Evolutionary conservation across 2,113 vertebrate species (phyloP).

Genomic region (Silurus glanis): DNA sequence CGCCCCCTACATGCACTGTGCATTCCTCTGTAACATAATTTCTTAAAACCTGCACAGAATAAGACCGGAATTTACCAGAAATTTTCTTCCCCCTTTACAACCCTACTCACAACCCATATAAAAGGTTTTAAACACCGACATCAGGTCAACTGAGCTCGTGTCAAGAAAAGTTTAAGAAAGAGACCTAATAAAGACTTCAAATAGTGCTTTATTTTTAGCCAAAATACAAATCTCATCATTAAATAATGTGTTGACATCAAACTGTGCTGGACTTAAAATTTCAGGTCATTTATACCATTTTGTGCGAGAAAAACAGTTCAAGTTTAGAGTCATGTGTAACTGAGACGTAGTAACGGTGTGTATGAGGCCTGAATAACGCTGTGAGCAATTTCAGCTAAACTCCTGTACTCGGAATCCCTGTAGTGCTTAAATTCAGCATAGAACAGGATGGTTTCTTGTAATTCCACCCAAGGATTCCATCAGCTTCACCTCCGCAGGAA

Average conservation of each 20-base stretch:
- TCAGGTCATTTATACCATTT: neutral
- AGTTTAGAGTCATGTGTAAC: neutral
- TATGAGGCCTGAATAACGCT: neutral
- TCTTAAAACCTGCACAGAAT: too few relatives aligned
- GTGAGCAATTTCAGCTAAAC: neutral
- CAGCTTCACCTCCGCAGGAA: constrained; percentile 2
- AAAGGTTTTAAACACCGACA: too few relatives aligned
- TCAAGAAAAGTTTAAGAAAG: too few relatives aligned
- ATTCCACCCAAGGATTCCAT: neutral
- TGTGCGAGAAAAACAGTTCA: neutral
- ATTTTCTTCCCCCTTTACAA: too few relatives aligned
- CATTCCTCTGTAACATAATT: too few relatives aligned
- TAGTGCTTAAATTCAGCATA: neutral
- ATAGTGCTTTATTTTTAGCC: neutral
- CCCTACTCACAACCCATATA: too few relatives aligned
- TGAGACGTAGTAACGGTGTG: neutral
- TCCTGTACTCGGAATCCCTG: neutral
- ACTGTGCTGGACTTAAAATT: neutral
- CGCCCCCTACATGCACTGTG: too few relatives aligned
- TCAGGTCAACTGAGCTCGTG: too few relatives aligned
- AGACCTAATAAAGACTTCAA: neutral
- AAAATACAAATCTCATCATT: neutral
- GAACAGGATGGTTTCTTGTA: neutral
- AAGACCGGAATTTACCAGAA: too few relatives aligned
- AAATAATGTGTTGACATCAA: neutral